phyloP scores from a whole-genome alignment of 2,888 invertebrate species.

The Perdita meconis region DNA sequence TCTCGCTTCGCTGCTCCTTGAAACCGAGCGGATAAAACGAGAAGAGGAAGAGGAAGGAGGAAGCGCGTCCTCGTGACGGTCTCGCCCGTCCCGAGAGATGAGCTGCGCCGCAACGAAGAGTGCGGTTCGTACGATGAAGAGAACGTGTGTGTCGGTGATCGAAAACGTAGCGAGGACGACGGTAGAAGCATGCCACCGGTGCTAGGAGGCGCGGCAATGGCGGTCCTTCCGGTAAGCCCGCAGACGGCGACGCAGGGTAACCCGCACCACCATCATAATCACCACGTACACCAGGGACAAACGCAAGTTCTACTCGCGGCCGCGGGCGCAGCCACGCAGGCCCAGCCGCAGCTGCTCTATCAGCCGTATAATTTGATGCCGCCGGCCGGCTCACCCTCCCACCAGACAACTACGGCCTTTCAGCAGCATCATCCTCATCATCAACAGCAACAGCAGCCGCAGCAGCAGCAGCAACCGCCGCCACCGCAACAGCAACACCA shows the following conservation, averaged over 20 bases:
- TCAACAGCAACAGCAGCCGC: constrained; percentile 62
- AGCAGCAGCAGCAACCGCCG: constrained; percentile 52
- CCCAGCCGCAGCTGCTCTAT: constrained; percentile 81
- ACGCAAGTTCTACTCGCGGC: constrained; percentile 75
- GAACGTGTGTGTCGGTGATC: constrained; percentile 39
- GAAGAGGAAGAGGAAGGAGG: no score
- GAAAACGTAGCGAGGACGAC: constrained; percentile 38
- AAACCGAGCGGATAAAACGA: no score
- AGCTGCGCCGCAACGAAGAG: constrained; percentile 51
- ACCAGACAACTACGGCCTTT: constrained; percentile 70
- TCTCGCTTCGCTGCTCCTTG: no score
- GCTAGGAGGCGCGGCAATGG: constrained; percentile 84
- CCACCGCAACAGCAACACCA: constrained; percentile 54
- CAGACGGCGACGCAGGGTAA: constrained; percentile 83
- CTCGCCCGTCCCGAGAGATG: constrained; percentile 63
- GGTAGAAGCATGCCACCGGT: constrained; percentile 82
- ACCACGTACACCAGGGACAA: constrained; percentile 75
- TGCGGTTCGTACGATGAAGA: constrained; percentile 68
- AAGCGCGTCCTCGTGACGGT: constrained; percentile 37
- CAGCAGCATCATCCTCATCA: constrained; percentile 73
- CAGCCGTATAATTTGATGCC: constrained; percentile 83
- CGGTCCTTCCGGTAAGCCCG: constrained; percentile 84
- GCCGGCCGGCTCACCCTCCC: constrained; percentile 74
- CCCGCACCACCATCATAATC: constrained; percentile 76
- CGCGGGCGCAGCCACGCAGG: constrained; percentile 65